Evolutionary conservation across 1,140 invertebrate species (phyloP).

Genomic region (Caligus rogercresseyi): DNA sequence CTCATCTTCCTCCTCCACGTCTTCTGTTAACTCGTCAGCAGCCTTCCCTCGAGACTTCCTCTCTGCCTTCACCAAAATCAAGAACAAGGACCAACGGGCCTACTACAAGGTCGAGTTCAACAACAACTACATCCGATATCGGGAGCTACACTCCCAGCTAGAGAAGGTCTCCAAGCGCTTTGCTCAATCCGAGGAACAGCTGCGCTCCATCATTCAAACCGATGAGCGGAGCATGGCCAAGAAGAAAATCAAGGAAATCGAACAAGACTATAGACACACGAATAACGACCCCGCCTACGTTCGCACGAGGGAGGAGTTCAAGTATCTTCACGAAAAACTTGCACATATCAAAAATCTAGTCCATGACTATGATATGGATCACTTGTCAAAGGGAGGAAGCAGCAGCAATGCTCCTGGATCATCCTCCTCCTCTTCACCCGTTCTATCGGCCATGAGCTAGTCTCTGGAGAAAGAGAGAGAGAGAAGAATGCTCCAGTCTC

Average conservation of each 20-base stretch:
- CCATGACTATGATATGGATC: slow-evolving; percentile 12
- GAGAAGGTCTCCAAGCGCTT: background rate
- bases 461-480: background rate
- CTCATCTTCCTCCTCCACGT: too few relatives aligned
- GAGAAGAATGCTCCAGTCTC: background rate
- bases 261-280: background rate
- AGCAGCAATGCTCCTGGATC: too few relatives aligned
- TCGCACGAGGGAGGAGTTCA: background rate
- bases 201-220: background rate
- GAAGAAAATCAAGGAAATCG: background rate
- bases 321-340: slow-evolving; percentile 12
- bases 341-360: slow-evolving; percentile 13
- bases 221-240: background rate
- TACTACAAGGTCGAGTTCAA: slow-evolving; percentile 15
- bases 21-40: background rate
- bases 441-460: background rate
- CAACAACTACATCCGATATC: slow-evolving; percentile 13
- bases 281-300: background rate
- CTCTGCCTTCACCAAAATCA: background rate
- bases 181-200: slow-evolving; percentile 1
- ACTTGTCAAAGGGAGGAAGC: background rate
- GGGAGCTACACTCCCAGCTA: slow-evolving; percentile 6
- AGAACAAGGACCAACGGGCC: background rate
- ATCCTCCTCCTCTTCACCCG: too few relatives aligned
- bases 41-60: background rate